Conservation (phyloP, 2,797 vertebrate genomes). For the Kryptolebias ocellatus region DNA sequence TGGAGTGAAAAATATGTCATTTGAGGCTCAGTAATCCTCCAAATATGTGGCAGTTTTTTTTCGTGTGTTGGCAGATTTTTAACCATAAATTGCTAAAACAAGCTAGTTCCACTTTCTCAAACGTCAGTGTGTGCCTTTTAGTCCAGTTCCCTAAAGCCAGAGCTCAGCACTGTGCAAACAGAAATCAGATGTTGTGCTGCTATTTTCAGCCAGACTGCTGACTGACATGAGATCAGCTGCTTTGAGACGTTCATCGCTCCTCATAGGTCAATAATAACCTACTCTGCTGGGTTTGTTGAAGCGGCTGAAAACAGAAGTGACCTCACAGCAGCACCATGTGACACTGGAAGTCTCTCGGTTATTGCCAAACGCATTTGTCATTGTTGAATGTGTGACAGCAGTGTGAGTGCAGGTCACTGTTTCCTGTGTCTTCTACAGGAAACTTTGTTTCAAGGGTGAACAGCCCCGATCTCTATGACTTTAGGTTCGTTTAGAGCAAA, state of each 20-base stretch:
- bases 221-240: slow-evolving; percentile 35
- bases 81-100: not conserved
- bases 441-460: not conserved
- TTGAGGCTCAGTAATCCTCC: no score
- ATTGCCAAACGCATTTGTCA: slow-evolving; percentile 13
- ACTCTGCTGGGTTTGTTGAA: slow-evolving; percentile 19
- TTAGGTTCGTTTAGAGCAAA: not conserved
- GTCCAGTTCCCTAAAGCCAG: not conserved
- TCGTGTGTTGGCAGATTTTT: not conserved
- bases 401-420: slow-evolving; percentile 9
- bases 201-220: slow-evolving; percentile 7
- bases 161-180: slow-evolving; percentile 12
- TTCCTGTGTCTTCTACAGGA: slow-evolving; percentile 15
- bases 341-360: slow-evolving; percentile 18
- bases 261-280: slow-evolving; percentile 42
- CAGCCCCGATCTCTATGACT: slow-evolving; percentile 2
- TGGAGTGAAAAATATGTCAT: no score
- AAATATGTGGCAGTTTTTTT: not conserved
- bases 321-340: slow-evolving; percentile 43
- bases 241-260: slow-evolving; percentile 26
- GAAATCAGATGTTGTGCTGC: slow-evolving; percentile 20
- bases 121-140: not conserved
- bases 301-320: slow-evolving; percentile 29
- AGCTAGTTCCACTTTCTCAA: not conserved
- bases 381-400: slow-evolving; percentile 22